Evolutionary conservation across 1,140 invertebrate genomes (phyloP).

Genomic region (Dolichoris vasculosae): DNA sequence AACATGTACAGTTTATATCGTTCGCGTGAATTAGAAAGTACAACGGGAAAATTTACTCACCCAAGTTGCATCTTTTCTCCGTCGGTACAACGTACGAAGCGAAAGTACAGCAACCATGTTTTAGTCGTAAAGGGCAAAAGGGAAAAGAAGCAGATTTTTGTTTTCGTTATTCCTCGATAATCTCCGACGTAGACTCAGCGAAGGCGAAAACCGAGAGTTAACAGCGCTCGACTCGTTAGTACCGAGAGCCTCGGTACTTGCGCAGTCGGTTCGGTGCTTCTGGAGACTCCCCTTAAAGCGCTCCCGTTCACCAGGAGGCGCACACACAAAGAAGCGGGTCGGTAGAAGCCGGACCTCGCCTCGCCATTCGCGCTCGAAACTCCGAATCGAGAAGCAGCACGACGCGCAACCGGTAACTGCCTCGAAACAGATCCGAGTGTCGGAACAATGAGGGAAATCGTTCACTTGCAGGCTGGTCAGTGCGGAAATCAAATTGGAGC

Average conservation of each 20-base stretch:
- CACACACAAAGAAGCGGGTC: slow-evolving; percentile 13
- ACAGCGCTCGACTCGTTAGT: too few species aligned
- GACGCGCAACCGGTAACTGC: background rate
- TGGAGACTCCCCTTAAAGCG: slow-evolving; percentile 14
- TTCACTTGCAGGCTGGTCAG: slow-evolving; percentile 85
- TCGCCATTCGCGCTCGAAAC: slow-evolving; percentile 48
- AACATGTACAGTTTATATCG: background rate
- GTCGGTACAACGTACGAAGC: too few species aligned
- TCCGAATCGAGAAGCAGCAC: slow-evolving; percentile 22
- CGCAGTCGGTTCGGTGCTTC: background rate
- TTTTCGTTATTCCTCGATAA: too few species aligned
- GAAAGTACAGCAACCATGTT: too few species aligned
- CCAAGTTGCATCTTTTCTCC: background rate
- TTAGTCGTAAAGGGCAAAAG: background rate
- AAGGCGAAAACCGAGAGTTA: too few species aligned
- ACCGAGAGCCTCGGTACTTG: background rate
- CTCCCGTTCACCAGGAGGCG: slow-evolving; percentile 41
- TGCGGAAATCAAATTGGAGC: slow-evolving; percentile 86
- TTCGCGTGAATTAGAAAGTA: background rate
- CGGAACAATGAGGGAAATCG: slow-evolving; percentile 83
- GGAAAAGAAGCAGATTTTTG: too few species aligned
- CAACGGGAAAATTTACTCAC: background rate
- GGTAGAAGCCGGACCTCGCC: slow-evolving; percentile 7
- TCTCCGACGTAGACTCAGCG: background rate
- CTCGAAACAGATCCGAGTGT: background rate